A percentile compares a stretch with the other conserved stretches of the same genome.
Evolutionary conservation across 53 echinoderm and acorn worm species (phyloP).

Genomic region (Arbacia lixula): DNA sequence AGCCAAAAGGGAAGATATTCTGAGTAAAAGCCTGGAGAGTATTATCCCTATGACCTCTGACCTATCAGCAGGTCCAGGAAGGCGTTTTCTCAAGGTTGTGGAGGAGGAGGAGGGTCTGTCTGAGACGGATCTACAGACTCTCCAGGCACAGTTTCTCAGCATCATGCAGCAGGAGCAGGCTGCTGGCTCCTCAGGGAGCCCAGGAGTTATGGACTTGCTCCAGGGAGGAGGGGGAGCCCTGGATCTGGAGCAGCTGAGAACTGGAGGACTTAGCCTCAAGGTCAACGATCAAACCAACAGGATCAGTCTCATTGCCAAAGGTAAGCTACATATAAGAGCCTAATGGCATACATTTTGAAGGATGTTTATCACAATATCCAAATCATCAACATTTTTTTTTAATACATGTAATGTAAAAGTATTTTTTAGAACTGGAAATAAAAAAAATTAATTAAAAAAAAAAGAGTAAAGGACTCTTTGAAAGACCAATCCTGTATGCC

Average conservation of each 20-base stretch:
- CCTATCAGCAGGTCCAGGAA: neutral
- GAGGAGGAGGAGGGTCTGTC: conserved; percentile 11
- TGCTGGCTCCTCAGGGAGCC: neutral
- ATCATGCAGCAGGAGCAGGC: conserved; percentile 20
- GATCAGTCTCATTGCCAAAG: conserved; percentile 46
- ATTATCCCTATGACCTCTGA: neutral
- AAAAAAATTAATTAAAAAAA: too few relatives aligned
- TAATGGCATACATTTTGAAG: too few relatives aligned
- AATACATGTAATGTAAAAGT: too few relatives aligned
- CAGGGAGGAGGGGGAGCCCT: neutral
- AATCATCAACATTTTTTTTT: too few relatives aligned
- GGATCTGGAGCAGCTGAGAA: neutral
- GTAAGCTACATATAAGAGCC: too few relatives aligned
- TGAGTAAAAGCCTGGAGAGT: neutral
- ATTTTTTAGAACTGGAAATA: too few relatives aligned
- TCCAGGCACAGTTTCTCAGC: conserved; percentile 5
- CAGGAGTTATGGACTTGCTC: neutral
- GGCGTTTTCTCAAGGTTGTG: too few relatives aligned
- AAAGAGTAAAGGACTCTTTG: too few relatives aligned
- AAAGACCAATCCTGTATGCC: too few relatives aligned
- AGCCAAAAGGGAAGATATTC: neutral
- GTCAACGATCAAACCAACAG: conserved; percentile 28
- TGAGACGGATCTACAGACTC: neutral
- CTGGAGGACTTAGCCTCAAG: conserved; percentile 35
- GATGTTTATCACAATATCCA: too few relatives aligned